A percentile compares a stretch with the other conserved stretches of the same genome.
These are phyloP conservation scores for Morpho helenor DNA, from an alignment of 2,888 invertebrate genomes.

Conservation along the genomic window DNA sequence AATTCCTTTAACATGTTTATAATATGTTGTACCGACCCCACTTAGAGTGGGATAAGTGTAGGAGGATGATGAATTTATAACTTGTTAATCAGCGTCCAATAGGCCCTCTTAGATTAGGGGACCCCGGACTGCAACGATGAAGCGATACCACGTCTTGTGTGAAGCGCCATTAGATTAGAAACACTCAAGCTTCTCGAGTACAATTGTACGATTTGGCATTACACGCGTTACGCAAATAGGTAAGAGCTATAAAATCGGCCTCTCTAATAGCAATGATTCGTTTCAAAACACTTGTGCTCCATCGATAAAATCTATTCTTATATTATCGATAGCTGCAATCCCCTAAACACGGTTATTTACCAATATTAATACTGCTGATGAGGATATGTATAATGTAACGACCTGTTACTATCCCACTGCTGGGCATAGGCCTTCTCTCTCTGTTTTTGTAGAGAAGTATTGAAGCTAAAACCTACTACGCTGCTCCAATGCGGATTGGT, in stretches of 20 bases:
- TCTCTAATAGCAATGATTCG: constrained; percentile 35
- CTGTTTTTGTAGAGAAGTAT: too few species aligned
- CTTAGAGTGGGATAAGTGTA: too few species aligned
- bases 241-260: constrained; percentile 32
- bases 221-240: constrained; percentile 35
- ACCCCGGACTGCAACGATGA: neutral
- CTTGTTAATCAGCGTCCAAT: too few species aligned
- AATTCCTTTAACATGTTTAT: too few species aligned
- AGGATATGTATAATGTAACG: too few species aligned
- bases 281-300: constrained; percentile 40
- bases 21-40: too few species aligned
- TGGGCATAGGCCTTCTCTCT: too few species aligned
- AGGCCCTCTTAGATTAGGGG: too few species aligned
- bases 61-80: too few species aligned
- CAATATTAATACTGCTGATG: neutral
- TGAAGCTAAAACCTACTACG: too few species aligned
- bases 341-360: constrained; percentile 2
- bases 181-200: constrained; percentile 32
- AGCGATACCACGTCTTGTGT: neutral
- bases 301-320: constrained; percentile 31
- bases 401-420: too few species aligned
- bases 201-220: constrained; percentile 31
- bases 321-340: constrained; percentile 11
- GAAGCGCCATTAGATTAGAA: constrained; percentile 25
- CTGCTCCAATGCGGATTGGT: too few species aligned